These are phyloP conservation scores for Scomber colias DNA, from an alignment of 2,113 vertebrate species.

Conservation along the genomic window DNA sequence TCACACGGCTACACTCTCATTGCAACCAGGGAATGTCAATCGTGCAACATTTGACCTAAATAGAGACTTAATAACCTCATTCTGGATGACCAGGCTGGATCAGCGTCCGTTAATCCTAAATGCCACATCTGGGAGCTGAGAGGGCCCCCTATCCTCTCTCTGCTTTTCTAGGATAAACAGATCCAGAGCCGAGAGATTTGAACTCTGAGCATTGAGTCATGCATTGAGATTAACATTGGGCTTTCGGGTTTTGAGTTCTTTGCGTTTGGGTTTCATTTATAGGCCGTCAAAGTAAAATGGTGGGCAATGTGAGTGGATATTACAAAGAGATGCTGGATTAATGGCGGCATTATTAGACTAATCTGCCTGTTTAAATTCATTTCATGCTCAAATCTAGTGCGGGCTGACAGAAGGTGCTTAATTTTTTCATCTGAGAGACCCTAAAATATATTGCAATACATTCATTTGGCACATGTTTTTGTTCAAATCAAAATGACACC, in stretches of 20 bases:
- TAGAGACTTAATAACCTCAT: slow-evolving; percentile 53
- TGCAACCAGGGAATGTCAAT: neutral
- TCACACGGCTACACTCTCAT: neutral
- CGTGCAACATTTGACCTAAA: slow-evolving; percentile 60
- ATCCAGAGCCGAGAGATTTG: slow-evolving; percentile 28
- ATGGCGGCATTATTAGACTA: neutral
- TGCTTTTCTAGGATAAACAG: slow-evolving; percentile 50
- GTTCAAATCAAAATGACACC: neutral
- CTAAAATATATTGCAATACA: neutral
- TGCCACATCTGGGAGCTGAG: slow-evolving; percentile 63
- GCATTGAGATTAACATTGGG: slow-evolving; percentile 39
- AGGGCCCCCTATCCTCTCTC: slow-evolving; percentile 20
- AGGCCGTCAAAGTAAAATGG: neutral
- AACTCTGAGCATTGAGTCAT: slow-evolving; percentile 7
- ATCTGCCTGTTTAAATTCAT: neutral
- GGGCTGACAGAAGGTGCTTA: too few species aligned
- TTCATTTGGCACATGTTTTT: neutral
- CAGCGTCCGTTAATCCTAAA: slow-evolving; percentile 65
- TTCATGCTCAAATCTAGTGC: neutral
- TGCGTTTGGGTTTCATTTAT: neutral
- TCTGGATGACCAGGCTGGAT: slow-evolving; percentile 60
- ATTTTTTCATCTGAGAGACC: too few species aligned
- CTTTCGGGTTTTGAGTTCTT: slow-evolving; percentile 16
- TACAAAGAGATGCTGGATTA: neutral
- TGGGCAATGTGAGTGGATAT: neutral